phyloP scores from a whole-genome alignment of 2,888 invertebrate genomes.

The Alsophila aescularia region DNA sequence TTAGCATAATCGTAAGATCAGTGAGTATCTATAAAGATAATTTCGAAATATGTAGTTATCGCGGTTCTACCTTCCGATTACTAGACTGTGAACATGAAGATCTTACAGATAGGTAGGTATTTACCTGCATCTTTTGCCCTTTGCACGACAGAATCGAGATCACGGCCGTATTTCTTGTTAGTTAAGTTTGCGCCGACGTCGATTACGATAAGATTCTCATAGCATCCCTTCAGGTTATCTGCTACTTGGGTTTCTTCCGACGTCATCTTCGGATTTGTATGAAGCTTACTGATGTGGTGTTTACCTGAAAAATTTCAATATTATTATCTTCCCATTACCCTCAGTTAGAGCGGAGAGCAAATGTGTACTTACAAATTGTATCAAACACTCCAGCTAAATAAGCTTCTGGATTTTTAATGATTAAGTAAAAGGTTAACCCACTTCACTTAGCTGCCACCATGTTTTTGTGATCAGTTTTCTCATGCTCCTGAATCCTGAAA shows the following conservation, averaged over 20 bases:
- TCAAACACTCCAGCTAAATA: constrained; percentile 83
- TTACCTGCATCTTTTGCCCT: constrained; percentile 96
- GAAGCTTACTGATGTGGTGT: constrained; percentile 81
- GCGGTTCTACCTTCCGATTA: not conserved
- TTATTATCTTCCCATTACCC: constrained; percentile 30
- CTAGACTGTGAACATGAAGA: not conserved
- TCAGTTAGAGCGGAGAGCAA: constrained; percentile 4
- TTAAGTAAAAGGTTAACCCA: constrained; percentile 73
- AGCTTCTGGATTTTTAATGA: constrained; percentile 75
- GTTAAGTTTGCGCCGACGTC: constrained; percentile 97
- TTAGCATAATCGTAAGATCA: not conserved
- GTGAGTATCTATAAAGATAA: not conserved
- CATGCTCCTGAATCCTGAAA: constrained; percentile 2
- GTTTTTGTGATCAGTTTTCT: constrained; percentile 58
- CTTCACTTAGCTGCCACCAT: constrained; percentile 81
- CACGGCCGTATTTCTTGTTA: constrained; percentile 96
- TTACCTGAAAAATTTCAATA: constrained; percentile 62
- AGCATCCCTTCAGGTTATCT: constrained; percentile 89
- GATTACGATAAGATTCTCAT: constrained; percentile 95
- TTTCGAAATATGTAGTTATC: not conserved
- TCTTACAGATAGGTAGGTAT: not conserved
- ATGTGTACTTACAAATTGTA: constrained; percentile 75
- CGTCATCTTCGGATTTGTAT: constrained; percentile 77
- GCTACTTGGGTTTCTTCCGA: constrained; percentile 80
- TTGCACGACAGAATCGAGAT: constrained; percentile 95